Conservation (phyloP, 2,888 invertebrate species). For the Polymixis lichenea region DNA sequence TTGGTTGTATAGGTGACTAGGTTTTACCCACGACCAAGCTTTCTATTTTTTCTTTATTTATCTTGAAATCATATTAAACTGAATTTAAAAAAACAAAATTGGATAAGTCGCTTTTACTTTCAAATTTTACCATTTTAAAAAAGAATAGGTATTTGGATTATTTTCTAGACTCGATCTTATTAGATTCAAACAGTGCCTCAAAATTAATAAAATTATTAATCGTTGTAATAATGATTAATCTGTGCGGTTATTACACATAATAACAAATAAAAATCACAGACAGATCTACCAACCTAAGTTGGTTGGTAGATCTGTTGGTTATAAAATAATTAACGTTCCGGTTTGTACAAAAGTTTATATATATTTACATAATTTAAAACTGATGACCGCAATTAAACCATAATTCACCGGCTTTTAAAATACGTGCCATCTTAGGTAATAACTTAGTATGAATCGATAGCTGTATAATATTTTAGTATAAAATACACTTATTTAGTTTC, state of each 20-base stretch:
- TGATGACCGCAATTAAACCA: slow-evolving; percentile 38
- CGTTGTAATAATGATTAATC: too few species aligned
- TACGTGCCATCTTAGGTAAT: slow-evolving; percentile 37
- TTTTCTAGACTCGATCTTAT: not conserved
- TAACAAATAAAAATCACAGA: not conserved
- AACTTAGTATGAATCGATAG: slow-evolving; percentile 5
- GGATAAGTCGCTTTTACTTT: too few species aligned
- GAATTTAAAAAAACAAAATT: too few species aligned
- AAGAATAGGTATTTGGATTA: not conserved
- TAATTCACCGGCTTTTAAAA: slow-evolving; percentile 19
- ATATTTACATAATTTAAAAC: slow-evolving; percentile 33
- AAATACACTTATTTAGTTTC: slow-evolving; percentile 1
- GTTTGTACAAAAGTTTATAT: not conserved
- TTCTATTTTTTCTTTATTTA: not conserved
- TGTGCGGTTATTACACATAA: not conserved
- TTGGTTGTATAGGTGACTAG: slow-evolving; percentile 47
- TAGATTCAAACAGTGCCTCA: too few species aligned
- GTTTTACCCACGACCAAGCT: not conserved
- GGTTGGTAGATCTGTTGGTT: too few species aligned
- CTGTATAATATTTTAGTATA: slow-evolving; percentile 7
- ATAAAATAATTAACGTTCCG: slow-evolving; percentile 12
- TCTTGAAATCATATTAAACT: not conserved
- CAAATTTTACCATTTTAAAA: too few species aligned
- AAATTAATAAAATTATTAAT: too few species aligned
- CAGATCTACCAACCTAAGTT: not conserved